These are phyloP conservation scores for Drosophila anomalata DNA, from an alignment of 2,888 invertebrate genomes.

Conservation along the genomic window DNA sequence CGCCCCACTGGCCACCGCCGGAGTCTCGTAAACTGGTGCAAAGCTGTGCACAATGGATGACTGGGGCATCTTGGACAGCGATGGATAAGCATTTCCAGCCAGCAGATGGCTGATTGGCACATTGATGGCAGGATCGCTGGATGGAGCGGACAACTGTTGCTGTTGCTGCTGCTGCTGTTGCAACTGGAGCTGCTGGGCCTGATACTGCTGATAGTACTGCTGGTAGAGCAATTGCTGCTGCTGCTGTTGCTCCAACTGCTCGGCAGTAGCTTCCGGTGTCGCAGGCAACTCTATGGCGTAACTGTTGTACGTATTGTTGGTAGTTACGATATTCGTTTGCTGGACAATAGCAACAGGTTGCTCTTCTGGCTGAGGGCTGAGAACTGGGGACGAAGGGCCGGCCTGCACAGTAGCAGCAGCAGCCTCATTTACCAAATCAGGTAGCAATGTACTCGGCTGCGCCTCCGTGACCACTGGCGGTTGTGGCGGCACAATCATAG, in stretches of 20 bases:
- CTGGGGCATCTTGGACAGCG: conserved; percentile 77
- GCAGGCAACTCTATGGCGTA: conserved; percentile 82
- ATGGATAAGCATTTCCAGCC: conserved; percentile 81
- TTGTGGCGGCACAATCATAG: conserved; percentile 76
- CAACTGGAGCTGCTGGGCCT: conserved; percentile 41
- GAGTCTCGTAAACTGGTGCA: conserved; percentile 74
- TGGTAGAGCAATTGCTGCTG: conserved; percentile 46
- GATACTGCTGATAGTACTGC: conserved; percentile 56
- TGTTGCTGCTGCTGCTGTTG: conserved; percentile 44
- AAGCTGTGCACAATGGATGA: conserved; percentile 83
- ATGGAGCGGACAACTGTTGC: conserved; percentile 29
- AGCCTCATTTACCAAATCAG: conserved; percentile 74
- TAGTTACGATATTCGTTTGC: conserved; percentile 33
- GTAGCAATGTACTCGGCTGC: conserved; percentile 49
- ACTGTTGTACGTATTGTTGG: conserved; percentile 59
- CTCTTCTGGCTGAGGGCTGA: conserved; percentile 32
- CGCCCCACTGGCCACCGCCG: conserved; percentile 6
- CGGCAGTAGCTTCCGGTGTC: conserved; percentile 51
- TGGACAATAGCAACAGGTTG: conserved; percentile 25
- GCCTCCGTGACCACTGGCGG: conserved; percentile 32
- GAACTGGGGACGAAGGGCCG: conserved; percentile 39
- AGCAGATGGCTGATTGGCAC: conserved; percentile 81
- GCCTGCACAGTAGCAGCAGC: conserved; percentile 46
- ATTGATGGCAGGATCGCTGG: conserved; percentile 52
- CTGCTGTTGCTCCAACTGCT: conserved; percentile 58